Base-by-base conservation (phyloP, 2,888 invertebrate species). In the Trissolcus japonicus region DNA sequence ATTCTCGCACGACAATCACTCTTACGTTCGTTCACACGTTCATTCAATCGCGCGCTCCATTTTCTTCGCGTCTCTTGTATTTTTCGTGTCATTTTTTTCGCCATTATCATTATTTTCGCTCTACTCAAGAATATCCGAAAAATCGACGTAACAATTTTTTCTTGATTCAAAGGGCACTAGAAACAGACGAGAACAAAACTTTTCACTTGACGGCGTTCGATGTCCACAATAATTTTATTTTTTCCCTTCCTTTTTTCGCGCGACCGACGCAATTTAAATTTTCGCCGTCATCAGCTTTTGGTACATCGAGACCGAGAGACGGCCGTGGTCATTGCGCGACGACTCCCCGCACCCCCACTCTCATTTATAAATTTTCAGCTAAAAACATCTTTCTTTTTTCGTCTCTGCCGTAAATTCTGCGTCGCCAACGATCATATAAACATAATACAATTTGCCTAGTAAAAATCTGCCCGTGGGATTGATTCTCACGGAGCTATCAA, bases 281-380 rank as follows among this genome's bases (percentile, higher is more conserved):
- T 54, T 40, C n/a, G 16, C 40, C 16, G n/a, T 6, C n/a, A 6
- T 35, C 35, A 50, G 46, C 16, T 74, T 56, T 61, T 84, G 85
- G 76, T 82, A 85, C 82, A 85, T 85, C 84, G 82, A 84, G 78
- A 80, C 79, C 79, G 81, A 77, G 16, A 46, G 80, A 84, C 83
- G 84, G 85, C 83, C 82, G 82, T 83, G 83, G 84, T 87, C 87
- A 87, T 85, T 86, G 84, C 82, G 79, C 86, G 86, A 84, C 86
- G 86, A 80, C 43, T 11, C 48, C 84, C 82, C 83, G 82, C 83
- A 13, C 63, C 19, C 41, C 53, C 59, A 16, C 65, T 65, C 59
- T 51, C 40, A 69, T 63, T 60, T 69, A 46, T 46, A 46, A 35
- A 35, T 35, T 35, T 35, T 55, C 29, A 57, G 54, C 63, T 69